Percentiles rank a stretch among this genome's conserved stretches.
These are phyloP conservation scores for Cyrtodaria siliqua DNA, from an alignment of 2,888 invertebrate species.

Conservation along the genomic window DNA sequence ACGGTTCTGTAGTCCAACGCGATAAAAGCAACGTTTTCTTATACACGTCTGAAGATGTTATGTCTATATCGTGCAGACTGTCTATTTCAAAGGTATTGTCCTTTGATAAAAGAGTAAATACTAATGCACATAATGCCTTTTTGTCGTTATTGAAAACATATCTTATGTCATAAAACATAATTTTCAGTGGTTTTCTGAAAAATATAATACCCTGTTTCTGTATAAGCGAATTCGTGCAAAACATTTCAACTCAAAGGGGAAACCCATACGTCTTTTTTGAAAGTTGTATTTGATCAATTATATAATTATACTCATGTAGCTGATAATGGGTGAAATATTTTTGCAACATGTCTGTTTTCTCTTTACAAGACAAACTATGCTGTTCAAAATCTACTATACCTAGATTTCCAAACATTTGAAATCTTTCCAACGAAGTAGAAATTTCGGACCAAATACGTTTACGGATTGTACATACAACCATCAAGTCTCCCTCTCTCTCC, in stretches of 20 bases:
- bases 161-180: conserved; percentile 17
- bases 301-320: neutral
- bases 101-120: neutral
- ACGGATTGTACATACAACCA: conserved; percentile 26
- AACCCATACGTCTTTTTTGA: conserved; percentile 21
- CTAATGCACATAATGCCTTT: conserved; percentile 15
- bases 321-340: conserved; percentile 24
- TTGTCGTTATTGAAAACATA: conserved; percentile 8
- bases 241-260: conserved; percentile 41
- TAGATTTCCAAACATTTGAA: conserved; percentile 2
- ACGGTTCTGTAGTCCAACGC: no score
- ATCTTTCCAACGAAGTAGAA: conserved; percentile 5
- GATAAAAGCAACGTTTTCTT: neutral
- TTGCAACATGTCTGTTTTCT: conserved; percentile 10
- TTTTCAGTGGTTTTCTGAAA: conserved; percentile 24
- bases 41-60: neutral
- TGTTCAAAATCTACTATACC: conserved; percentile 28
- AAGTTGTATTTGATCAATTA: neutral
- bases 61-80: no score
- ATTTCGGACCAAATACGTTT: conserved; percentile 8
- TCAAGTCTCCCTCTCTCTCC: conserved; percentile 13
- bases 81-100: neutral
- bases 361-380: no score
- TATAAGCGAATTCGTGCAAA: conserved; percentile 25
- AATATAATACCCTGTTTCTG: conserved; percentile 11